phyloP scores from a whole-genome alignment of 2,888 invertebrate genomes.

The Acronicta aceris region DNA sequence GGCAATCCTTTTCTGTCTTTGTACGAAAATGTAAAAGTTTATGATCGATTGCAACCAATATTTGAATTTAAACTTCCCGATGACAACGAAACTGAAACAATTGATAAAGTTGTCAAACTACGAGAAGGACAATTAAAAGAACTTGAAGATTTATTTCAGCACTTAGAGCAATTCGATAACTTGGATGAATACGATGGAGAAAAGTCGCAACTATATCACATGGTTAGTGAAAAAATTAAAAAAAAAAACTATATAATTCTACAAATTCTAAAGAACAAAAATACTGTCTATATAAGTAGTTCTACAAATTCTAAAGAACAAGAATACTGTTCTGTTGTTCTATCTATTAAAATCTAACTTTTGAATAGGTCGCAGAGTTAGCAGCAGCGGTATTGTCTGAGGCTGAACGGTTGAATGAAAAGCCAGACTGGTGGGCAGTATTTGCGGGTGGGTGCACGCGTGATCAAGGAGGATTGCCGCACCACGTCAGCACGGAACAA shows the following conservation, averaged over 20 bases:
- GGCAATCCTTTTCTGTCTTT: slow-evolving; percentile 94
- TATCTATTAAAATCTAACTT: neutral
- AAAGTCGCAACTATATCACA: slow-evolving; percentile 70
- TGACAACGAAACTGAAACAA: slow-evolving; percentile 80
- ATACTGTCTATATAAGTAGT: too few relatives aligned
- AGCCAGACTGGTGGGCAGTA: slow-evolving; percentile 94
- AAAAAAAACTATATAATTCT: neutral
- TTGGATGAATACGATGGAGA: slow-evolving; percentile 83
- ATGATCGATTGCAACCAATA: slow-evolving; percentile 91
- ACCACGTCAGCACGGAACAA: slow-evolving; percentile 92
- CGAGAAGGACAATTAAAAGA: slow-evolving; percentile 91
- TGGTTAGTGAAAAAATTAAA: slow-evolving; percentile 69
- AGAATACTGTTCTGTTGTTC: neutral
- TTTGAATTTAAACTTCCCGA: slow-evolving; percentile 90
- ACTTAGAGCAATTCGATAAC: slow-evolving; percentile 90
- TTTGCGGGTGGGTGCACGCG: slow-evolving; percentile 97
- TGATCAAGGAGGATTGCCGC: slow-evolving; percentile 95
- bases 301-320: too few relatives aligned
- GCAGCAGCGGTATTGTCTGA: slow-evolving; percentile 81
- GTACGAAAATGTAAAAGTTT: slow-evolving; percentile 91
- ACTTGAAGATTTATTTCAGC: slow-evolving; percentile 91
- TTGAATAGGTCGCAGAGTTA: slow-evolving; percentile 81
- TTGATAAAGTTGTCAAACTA: slow-evolving; percentile 83
- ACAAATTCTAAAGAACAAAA: too few relatives aligned
- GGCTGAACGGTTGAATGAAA: slow-evolving; percentile 89